Base-by-base conservation (phyloP, 92 coral and sea anemone species). In the Metridium senile region DNA sequence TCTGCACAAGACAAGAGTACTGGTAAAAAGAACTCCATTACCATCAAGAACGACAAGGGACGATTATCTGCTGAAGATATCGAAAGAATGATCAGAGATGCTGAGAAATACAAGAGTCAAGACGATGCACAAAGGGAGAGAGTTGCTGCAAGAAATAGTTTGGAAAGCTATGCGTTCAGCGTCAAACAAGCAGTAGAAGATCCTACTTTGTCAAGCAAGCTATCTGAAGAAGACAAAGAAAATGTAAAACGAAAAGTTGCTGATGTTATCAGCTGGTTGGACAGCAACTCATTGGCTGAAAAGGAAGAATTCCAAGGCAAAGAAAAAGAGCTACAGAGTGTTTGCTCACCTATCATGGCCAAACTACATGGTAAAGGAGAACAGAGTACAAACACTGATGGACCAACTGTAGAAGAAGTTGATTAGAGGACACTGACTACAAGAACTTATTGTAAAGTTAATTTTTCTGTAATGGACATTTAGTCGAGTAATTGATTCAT, bases 281-380 rank as follows among this genome's bases (percentile, higher is more conserved):
- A 93, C 43, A 47, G 76, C 26, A 86, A 86, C 39, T 64, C 93
- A 13, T 9, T 81, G 71, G 97, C 98, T 0, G 97, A 88, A 33
- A 90, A 86, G 62, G 88, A 86, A 22, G 97, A 93, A 58, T 93
- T 76, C 64, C 82, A 91, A 67, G 85, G 81, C 20, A 81, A 93
- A 78, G 86, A 90, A 72, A 86, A 72, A 66, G 97, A 93, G 26
- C 77, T 90, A 30, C 92, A 91, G 79, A 58, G 59, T 68, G 68
- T 88, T 23, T 90, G 93, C 81, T 85, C 95, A 1, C 92, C 98
- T 9, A 71, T 93, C 85, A 93, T 93, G 93, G 84, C 92, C 61
- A 93, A 91, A 74, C 75, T 93, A 11, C 90, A 90, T 33, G 97
- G 90, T 31, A 47, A 72, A 62, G 78, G 78, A 34, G 58, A 76